These are phyloP conservation scores for Cydia pomonella DNA, from an alignment of 1,140 invertebrate genomes.

Conservation along the genomic window DNA sequence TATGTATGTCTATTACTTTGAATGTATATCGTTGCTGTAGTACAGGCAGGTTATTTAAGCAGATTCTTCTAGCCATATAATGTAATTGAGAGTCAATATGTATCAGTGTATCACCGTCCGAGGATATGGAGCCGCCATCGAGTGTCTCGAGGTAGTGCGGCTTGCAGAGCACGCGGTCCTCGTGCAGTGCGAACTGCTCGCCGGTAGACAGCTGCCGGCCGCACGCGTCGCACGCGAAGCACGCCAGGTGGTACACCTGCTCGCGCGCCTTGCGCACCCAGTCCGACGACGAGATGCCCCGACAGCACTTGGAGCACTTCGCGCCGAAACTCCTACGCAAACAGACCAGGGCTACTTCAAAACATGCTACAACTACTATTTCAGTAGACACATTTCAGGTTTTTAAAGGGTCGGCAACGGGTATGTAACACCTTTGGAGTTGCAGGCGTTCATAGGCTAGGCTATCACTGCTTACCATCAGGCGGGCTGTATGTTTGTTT, in stretches of 20 bases:
- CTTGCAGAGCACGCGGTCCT: constrained; percentile 96
- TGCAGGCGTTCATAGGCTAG: no score
- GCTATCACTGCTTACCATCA: no score
- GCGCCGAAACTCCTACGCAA: constrained; percentile 95
- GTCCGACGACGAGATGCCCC: constrained; percentile 95
- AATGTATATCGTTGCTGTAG: no score
- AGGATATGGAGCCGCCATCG: constrained; percentile 94
- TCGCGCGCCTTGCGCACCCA: constrained; percentile 97
- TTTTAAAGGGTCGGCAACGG: no score
- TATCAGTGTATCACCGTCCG: constrained; percentile 85
- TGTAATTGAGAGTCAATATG: no score
- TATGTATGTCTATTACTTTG: no score
- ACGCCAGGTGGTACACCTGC: constrained; percentile 98
- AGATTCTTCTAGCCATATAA: no score
- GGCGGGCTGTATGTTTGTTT: no score
- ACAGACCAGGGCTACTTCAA: constrained; percentile 42
- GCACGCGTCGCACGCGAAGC: constrained; percentile 98
- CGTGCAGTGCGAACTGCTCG: constrained; percentile 98
- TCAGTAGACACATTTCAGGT: not conserved
- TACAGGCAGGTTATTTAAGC: no score
- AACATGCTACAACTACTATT: not conserved
- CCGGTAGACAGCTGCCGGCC: constrained; percentile 98
- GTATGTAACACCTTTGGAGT: no score
- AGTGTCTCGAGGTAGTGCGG: constrained; percentile 97
- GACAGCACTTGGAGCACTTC: constrained; percentile 97